phyloP scores from a whole-genome alignment of 2,797 vertebrate genomes.

The Threskiornis aethiopicus region DNA sequence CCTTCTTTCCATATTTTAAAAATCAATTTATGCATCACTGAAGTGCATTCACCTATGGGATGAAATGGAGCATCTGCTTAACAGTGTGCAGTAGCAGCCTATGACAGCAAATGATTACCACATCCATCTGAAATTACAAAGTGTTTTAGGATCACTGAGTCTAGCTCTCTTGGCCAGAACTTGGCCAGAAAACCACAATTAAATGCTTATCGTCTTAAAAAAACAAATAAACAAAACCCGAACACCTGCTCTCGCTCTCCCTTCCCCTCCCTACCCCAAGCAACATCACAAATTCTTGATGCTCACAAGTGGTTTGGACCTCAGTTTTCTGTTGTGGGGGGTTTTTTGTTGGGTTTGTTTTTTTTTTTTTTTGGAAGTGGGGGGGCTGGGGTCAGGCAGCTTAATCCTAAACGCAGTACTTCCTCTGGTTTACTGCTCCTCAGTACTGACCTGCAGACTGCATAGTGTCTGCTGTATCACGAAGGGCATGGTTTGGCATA shows the following conservation, averaged over 20 bases:
- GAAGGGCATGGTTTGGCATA: not conserved
- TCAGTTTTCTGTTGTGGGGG: not conserved
- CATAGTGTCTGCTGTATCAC: not conserved
- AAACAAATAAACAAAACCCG: not conserved
- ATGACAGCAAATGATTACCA: not conserved
- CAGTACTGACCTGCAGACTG: not conserved
- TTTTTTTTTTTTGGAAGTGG: not conserved
- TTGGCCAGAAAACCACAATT: not conserved
- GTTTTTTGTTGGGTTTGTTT: not conserved
- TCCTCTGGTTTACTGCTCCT: not conserved
- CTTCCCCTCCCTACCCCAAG: not conserved
- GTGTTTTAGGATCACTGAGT: not conserved
- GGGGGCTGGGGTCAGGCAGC: too few relatives aligned
- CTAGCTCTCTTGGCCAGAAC: not conserved
- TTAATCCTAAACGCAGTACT: not conserved
- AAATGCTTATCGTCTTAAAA: not conserved
- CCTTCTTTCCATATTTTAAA: not conserved
- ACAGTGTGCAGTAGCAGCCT: not conserved
- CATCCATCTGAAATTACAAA: constrained; percentile 11
- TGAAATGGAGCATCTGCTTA: constrained; percentile 18
- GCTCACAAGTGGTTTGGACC: not conserved
- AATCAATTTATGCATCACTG: not conserved
- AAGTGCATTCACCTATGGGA: not conserved
- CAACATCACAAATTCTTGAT: not conserved
- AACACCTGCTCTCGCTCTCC: not conserved